These are phyloP conservation scores for Acrossocheilus fasciatus DNA, from an alignment of 2,797 vertebrate genomes.

Conservation along the genomic window DNA sequence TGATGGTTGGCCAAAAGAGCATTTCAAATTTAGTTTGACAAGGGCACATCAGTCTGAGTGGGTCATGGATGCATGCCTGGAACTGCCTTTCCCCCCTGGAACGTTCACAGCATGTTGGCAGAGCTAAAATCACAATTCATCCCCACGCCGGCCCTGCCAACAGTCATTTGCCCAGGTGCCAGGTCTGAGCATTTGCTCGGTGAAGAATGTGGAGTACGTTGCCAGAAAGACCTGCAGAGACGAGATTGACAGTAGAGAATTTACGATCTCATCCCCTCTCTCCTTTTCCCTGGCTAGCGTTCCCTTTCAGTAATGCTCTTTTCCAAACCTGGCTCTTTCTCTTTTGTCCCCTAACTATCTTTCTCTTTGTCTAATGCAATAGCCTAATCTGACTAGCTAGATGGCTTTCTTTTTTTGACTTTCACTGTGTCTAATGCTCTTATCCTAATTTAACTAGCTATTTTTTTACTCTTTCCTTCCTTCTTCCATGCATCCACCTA, in stretches of 20 bases:
- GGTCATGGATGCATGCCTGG: slow-evolving; percentile 9
- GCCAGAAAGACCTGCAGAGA: slow-evolving; percentile 50
- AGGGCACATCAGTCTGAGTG: slow-evolving; percentile 40
- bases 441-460: not conserved
- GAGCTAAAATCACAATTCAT: slow-evolving; percentile 50
- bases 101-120: slow-evolving; percentile 36
- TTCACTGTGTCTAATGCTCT: not conserved
- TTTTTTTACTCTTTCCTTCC: not conserved
- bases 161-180: slow-evolving; percentile 54
- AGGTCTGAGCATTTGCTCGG: slow-evolving; percentile 51
- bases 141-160: slow-evolving; percentile 37
- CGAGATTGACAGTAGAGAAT: slow-evolving; percentile 45
- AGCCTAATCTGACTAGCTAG: not conserved
- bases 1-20: slow-evolving; percentile 25
- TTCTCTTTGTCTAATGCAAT: not conserved
- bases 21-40: slow-evolving; percentile 47
- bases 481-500: not conserved
- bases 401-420: not conserved
- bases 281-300: slow-evolving; percentile 12
- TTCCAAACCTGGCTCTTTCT: slow-evolving; percentile 1
- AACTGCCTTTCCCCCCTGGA: slow-evolving; percentile 16
- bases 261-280: slow-evolving; percentile 21
- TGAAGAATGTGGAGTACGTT: slow-evolving; percentile 52
- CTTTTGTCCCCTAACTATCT: not conserved
- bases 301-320: slow-evolving; percentile 17